Conservation (phyloP, 2,113 vertebrate species). For the Uria aalge region DNA sequence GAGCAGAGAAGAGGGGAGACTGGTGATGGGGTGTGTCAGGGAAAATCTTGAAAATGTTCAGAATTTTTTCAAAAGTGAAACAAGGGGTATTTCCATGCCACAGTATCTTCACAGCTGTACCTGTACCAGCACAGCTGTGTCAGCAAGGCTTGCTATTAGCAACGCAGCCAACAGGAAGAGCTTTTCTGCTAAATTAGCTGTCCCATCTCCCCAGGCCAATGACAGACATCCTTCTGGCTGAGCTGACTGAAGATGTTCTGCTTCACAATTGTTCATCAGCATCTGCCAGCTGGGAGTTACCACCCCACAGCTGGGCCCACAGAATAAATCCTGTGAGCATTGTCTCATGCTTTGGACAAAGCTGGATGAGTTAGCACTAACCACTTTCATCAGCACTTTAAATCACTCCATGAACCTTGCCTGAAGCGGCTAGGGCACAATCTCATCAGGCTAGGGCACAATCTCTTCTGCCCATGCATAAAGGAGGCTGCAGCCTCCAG, state of each 20-base stretch:
- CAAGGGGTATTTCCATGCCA: background rate
- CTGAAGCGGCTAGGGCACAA: background rate
- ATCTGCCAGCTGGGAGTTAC: background rate
- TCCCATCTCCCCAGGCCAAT: background rate
- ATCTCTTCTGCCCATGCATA: background rate
- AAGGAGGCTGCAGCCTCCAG: background rate
- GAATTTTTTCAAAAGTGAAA: background rate
- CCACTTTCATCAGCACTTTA: background rate
- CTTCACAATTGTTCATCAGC: background rate
- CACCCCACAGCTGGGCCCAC: background rate
- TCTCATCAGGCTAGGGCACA: background rate
- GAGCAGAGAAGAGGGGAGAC: background rate
- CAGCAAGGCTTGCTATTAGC: background rate
- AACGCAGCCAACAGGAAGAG: background rate
- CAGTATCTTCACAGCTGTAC: background rate
- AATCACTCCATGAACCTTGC: background rate
- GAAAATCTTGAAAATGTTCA: background rate
- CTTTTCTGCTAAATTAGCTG: background rate
- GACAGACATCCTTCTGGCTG: background rate
- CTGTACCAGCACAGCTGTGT: background rate
- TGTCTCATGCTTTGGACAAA: background rate
- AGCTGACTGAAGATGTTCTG: background rate
- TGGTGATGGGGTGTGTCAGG: background rate
- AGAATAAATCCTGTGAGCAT: background rate
- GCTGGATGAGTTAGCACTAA: background rate